These are phyloP conservation scores for Pseudobourletiella spinata DNA, from an alignment of 1,140 invertebrate genomes.

Conservation along the genomic window DNA sequence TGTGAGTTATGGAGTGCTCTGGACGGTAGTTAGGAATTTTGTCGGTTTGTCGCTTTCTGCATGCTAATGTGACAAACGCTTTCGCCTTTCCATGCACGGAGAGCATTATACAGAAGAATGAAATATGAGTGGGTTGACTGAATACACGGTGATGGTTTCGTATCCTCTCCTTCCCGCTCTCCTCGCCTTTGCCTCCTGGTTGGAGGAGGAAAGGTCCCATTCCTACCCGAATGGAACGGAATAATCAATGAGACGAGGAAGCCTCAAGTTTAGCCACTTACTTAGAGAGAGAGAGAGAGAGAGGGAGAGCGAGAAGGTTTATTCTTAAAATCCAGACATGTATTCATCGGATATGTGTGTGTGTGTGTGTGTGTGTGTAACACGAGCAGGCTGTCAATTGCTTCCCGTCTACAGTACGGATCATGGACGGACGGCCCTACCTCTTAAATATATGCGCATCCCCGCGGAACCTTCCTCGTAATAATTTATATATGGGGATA, in stretches of 20 bases:
- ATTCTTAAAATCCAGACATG: neutral
- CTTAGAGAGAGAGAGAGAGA: neutral
- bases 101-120: constrained; percentile 7
- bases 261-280: neutral
- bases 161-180: too few species aligned
- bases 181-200: too few species aligned
- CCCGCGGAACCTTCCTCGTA: too few species aligned
- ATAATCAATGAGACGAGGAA: constrained; percentile 5
- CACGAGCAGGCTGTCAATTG: too few species aligned
- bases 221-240: constrained; percentile 4
- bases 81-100: constrained; percentile 17
- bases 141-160: too few species aligned
- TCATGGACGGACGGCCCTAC: too few species aligned
- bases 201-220: too few species aligned
- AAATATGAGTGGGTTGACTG: constrained; percentile 20
- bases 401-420: too few species aligned
- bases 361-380: too few species aligned
- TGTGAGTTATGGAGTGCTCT: neutral
- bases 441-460: too few species aligned
- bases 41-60: constrained; percentile 33
- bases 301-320: neutral
- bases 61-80: constrained; percentile 36
- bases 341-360: too few species aligned
- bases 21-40: constrained; percentile 11
- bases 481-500: too few species aligned